A percentile compares a stretch with the other conserved stretches of the same genome.
These are phyloP conservation scores for Peromyscus leucopus DNA, from an alignment of 2,113 vertebrate species.

Conservation along the genomic window DNA sequence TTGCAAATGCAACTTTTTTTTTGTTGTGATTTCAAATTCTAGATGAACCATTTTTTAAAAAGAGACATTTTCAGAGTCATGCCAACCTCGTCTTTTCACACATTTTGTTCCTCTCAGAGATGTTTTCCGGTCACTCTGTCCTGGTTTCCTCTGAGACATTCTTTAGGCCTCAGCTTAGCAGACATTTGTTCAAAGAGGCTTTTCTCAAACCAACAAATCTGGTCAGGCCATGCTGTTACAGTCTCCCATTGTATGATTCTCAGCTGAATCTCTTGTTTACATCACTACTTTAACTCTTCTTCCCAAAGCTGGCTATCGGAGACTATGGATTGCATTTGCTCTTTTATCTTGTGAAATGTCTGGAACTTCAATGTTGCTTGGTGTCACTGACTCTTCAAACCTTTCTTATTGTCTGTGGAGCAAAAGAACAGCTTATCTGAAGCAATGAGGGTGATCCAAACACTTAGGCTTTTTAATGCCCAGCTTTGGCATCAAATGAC, in stretches of 20 bases:
- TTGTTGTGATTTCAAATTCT: slow-evolving; percentile 17
- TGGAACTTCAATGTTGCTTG: background rate
- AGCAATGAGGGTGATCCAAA: background rate
- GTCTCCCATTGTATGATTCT: background rate
- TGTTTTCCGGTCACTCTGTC: background rate
- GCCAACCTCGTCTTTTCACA: background rate
- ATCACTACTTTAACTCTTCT: background rate
- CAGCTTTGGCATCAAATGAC: background rate
- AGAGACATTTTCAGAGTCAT: background rate
- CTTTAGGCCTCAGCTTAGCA: background rate
- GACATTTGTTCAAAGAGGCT: background rate
- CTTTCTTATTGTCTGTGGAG: background rate
- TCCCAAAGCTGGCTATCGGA: background rate
- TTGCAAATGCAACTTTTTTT: background rate
- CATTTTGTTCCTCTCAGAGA: slow-evolving; percentile 2
- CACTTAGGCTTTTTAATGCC: background rate
- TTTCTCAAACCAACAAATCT: background rate
- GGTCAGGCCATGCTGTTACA: background rate
- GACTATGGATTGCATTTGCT: background rate
- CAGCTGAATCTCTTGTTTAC: background rate
- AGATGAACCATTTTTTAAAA: background rate
- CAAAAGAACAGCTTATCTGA: background rate
- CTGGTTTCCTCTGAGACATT: background rate
- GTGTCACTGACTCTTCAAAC: background rate
- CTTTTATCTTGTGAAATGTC: background rate